Evolutionary conservation across 1,140 invertebrate genomes (phyloP).

Genomic region (Amphibalanus amphitrite): DNA sequence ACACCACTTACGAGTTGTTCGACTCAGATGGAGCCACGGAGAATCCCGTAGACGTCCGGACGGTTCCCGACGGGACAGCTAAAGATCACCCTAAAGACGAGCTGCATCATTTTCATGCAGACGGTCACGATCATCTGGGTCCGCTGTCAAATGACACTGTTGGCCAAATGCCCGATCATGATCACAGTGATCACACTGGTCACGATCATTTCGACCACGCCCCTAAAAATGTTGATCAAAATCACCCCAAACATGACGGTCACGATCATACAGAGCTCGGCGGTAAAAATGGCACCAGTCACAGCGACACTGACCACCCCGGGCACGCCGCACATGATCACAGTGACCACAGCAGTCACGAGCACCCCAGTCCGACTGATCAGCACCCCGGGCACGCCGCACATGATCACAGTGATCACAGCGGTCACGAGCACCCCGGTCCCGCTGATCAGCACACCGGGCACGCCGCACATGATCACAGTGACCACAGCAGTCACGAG

Average conservation of each 20-base stretch:
- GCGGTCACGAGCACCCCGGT: too few species aligned
- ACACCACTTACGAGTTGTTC: too few species aligned
- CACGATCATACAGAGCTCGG: not conserved
- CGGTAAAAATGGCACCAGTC: not conserved
- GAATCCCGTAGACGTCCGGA: too few species aligned
- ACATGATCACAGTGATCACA: not conserved
- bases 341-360: not conserved
- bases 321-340: not conserved
- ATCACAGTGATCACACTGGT: not conserved
- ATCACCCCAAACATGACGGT: not conserved
- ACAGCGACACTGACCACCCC: not conserved
- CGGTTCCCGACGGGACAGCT: too few species aligned
- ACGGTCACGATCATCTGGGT: not conserved
- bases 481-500: too few species aligned
- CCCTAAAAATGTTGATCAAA: not conserved
- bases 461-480: too few species aligned
- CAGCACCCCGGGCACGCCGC: too few species aligned
- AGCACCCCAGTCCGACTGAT: not conserved
- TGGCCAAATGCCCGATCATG: not conserved
- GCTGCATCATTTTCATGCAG: not conserved
- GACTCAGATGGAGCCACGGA: too few species aligned
- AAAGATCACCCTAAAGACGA: too few species aligned
- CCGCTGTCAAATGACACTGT: not conserved
- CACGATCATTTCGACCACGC: not conserved
- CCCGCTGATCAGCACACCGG: too few species aligned